Percentiles rank a stretch among this genome's conserved stretches.
Evolutionary conservation across 2,888 invertebrate genomes (phyloP).

Genomic region (Metopia argyrocephala): DNA sequence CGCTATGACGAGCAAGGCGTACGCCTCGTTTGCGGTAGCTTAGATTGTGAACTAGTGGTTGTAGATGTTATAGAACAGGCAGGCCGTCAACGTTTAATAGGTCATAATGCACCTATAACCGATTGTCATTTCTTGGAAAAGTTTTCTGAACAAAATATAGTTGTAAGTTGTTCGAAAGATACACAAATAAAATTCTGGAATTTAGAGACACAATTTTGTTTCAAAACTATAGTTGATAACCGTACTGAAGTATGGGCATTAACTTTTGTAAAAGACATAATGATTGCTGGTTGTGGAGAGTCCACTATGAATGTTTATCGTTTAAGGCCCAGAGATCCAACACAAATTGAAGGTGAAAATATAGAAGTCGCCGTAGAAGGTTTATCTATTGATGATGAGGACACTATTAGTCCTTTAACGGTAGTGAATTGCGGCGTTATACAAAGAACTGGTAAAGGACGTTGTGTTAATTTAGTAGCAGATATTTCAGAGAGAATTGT

Average conservation of each 20-base stretch:
- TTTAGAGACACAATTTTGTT: constrained; percentile 95
- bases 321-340: constrained; percentile 80
- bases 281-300: constrained; percentile 94
- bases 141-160: constrained; percentile 78
- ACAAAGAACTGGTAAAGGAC: constrained; percentile 87
- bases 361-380: constrained; percentile 78
- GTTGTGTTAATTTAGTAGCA: constrained; percentile 86
- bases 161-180: constrained; percentile 94
- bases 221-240: constrained; percentile 94
- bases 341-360: constrained; percentile 79
- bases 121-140: constrained; percentile 86
- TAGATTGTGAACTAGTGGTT: constrained; percentile 95
- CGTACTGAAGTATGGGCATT: constrained; percentile 94
- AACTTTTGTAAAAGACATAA: constrained; percentile 86
- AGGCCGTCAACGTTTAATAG: constrained; percentile 92
- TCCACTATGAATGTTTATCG: constrained; percentile 92
- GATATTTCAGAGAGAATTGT: constrained; percentile 87
- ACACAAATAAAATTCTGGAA: constrained; percentile 98
- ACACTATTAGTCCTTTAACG: constrained; percentile 82
- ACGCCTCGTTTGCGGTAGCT: constrained; percentile 89
- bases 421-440: constrained; percentile 89
- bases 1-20: constrained; percentile 91
- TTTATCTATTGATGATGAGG: constrained; percentile 74
- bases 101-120: constrained; percentile 94
- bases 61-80: constrained; percentile 96